Base-by-base conservation (phyloP, 2,888 invertebrate species). In the Oligia strigilis region DNA sequence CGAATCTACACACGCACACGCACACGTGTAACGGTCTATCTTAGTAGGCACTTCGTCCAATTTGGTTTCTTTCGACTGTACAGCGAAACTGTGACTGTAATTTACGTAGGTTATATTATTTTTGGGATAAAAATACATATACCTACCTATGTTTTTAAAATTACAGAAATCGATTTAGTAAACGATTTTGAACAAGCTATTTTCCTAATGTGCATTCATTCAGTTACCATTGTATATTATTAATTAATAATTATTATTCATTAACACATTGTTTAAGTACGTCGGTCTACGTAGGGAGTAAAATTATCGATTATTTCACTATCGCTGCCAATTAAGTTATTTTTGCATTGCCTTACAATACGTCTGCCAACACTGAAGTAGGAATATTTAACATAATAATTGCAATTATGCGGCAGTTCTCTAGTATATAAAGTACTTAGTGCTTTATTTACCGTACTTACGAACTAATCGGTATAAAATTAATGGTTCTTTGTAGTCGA, bases 371-470 rank as follows among this genome's bases (percentile, higher is more conserved):
- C 49, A 60, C 11, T 55, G 36, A 43, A 58, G 60, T 14, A 58
- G 17, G 40, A 36, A 40, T 69, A 60, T 66, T 72, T 77, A 74
- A 43, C 73, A 83, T 80, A 80, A 75, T 66, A 80, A 80, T 83
- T 73, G 60, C n/a, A 55, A 58, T 13, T 14, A 69, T 60, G 70
- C 14, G 55, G 36, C 17, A 58, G 60, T 78, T 58, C 72, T 49
- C 46, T 66, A 43, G n/a, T 58, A 52, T 72, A 49, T 66, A 69
- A 46, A 74, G 58, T 29, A 40, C 3, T 2, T 40, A 55, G 11
- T 62, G 46, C 5, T 80, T 80, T 62, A 62, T 67, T 46, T 58
- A 67, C 55, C 14, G 58, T 43, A 78, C 19, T 23, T 36, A 58
- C 6, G n/a, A 14, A 36, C 19, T 29, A 62, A 62, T 55, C 6